Percentiles rank a stretch among this genome's conserved stretches.
Evolutionary conservation across 2,888 invertebrate species (phyloP).

Genomic region (Scaptomyza polygonia): DNA sequence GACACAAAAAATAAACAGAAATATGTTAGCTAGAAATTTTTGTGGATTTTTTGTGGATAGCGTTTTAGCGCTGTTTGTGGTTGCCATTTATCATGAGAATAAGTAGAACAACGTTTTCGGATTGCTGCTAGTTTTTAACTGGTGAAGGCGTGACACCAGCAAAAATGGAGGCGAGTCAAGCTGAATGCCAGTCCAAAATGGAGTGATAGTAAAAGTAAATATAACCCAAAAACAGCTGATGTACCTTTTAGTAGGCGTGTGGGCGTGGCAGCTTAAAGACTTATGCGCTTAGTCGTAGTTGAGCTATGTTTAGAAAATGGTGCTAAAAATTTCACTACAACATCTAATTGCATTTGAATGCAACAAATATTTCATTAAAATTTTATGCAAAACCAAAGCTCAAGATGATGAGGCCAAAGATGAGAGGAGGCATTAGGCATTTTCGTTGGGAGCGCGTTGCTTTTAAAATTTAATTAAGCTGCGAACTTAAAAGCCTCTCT

Average conservation of each 20-base stretch:
- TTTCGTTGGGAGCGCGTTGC: slow-evolving; percentile 28
- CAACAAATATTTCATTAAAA: slow-evolving; percentile 59
- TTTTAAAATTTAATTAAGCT: slow-evolving; percentile 64
- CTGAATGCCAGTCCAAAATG: slow-evolving; percentile 49
- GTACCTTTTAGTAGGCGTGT: slow-evolving; percentile 23
- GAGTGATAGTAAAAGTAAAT: slow-evolving; percentile 43
- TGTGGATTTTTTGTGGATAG: not conserved
- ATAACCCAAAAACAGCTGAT: slow-evolving; percentile 17
- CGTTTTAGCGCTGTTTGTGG: slow-evolving; percentile 46
- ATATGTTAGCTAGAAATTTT: slow-evolving; percentile 7
- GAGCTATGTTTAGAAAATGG: slow-evolving; percentile 7
- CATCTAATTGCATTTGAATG: slow-evolving; percentile 69
- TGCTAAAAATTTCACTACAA: slow-evolving; percentile 12
- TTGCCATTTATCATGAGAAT: slow-evolving; percentile 63
- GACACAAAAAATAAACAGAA: slow-evolving; percentile 28
- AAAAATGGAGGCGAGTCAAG: slow-evolving; percentile 43
- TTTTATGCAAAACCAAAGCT: slow-evolving; percentile 32
- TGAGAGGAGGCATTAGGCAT: slow-evolving; percentile 14
- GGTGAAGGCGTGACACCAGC: slow-evolving; percentile 45
- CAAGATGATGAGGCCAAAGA: slow-evolving; percentile 4
- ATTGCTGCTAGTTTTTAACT: slow-evolving; percentile 26
- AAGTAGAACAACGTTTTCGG: slow-evolving; percentile 41
- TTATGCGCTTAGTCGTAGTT: slow-evolving; percentile 25
- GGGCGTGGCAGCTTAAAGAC: slow-evolving; percentile 36
- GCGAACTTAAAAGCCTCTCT: slow-evolving; percentile 20